Conservation (phyloP, 2,113 vertebrate species). For the Tragelaphus scriptus region DNA sequence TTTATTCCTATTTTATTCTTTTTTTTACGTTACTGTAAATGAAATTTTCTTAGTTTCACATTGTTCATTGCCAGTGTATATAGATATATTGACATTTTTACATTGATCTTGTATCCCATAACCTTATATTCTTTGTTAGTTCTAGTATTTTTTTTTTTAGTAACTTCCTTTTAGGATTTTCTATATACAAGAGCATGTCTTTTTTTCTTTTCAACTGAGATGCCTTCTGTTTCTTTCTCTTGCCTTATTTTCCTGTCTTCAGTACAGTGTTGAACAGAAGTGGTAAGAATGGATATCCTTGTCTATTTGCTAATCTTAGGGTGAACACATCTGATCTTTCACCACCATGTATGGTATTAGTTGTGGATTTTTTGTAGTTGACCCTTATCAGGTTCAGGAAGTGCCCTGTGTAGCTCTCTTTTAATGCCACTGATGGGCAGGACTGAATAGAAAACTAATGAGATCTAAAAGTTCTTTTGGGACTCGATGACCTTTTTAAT, state of each 20-base stretch:
- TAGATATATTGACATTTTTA: background rate
- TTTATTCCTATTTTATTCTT: background rate
- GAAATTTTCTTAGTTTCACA: conserved; percentile 8
- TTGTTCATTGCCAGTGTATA: background rate
- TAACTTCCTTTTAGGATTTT: conserved; percentile 1
- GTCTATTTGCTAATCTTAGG: background rate
- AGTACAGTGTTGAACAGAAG: background rate
- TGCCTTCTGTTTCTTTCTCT: background rate
- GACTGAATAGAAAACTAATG: background rate
- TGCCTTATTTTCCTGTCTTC: background rate
- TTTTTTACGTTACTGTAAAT: background rate
- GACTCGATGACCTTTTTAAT: background rate
- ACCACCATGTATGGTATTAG: background rate
- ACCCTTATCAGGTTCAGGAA: background rate
- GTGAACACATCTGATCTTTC: background rate
- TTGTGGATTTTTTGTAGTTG: background rate
- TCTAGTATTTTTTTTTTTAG: background rate
- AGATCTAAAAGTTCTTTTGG: background rate
- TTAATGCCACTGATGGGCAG: background rate
- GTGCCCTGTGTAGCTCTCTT: background rate
- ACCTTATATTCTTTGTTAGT: background rate
- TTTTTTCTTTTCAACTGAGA: background rate
- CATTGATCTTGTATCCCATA: background rate
- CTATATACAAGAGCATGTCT: background rate
- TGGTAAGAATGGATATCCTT: background rate